A percentile compares a stretch with the other conserved stretches of the same genome.
phyloP scores from a whole-genome alignment of 2,888 invertebrate genomes.

The Sinodicranocentrus sp. region DNA sequence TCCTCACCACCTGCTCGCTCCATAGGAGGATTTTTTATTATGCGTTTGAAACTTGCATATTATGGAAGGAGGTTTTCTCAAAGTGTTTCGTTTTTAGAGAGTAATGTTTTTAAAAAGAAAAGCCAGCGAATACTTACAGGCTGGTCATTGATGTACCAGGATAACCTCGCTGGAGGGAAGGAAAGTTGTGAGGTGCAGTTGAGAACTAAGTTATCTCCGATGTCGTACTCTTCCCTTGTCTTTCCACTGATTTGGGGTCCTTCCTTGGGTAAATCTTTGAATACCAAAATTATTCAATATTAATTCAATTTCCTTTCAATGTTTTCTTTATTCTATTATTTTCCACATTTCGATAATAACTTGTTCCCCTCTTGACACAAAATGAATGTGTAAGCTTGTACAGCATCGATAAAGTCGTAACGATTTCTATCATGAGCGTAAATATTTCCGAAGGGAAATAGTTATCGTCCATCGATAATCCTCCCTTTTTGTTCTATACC shows the following conservation, averaged over 20 bases:
- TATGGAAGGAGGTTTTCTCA: neutral
- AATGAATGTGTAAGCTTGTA: neutral
- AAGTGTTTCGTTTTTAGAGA: neutral
- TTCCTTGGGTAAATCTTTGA: conserved; percentile 75
- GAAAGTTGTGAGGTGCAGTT: conserved; percentile 74
- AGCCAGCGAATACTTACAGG: conserved; percentile 65
- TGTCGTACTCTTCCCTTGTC: conserved; percentile 74
- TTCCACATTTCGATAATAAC: conserved; percentile 20
- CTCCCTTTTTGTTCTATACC: neutral
- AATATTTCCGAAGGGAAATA: neutral
- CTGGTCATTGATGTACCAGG: conserved; percentile 75
- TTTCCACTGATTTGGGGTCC: conserved; percentile 76
- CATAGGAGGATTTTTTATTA: no score
- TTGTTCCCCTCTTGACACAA: no score
- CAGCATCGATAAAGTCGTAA: neutral
- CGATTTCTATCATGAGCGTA: conserved; percentile 12
- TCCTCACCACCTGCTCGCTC: neutral
- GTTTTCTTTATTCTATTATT: conserved; percentile 2
- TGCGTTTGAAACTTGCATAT: neutral
- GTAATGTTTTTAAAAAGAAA: conserved; percentile 33
- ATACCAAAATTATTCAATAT: neutral
- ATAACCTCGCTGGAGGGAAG: conserved; percentile 75
- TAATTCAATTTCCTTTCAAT: neutral
- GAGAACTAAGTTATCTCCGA: conserved; percentile 73
- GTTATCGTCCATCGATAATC: neutral